Evolutionary conservation across 2,888 invertebrate genomes (phyloP), one percentile per base, ranked within the genome.

Genomic region (Tinea trinotella): DNA sequence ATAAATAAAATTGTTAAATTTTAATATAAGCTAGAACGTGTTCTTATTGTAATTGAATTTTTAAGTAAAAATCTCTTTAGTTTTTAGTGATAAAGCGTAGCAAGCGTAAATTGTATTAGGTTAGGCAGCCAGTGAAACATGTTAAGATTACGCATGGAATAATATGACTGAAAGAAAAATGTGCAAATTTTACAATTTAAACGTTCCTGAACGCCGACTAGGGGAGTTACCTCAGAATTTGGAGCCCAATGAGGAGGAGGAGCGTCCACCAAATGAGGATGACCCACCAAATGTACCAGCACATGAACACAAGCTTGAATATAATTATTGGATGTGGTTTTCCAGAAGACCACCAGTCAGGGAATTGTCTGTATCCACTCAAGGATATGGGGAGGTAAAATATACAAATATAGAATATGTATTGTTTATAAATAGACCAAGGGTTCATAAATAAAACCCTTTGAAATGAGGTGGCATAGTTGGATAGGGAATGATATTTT

Each of bases 251-350:
- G 81, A 83, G 19, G 83, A 83, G 18, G 80, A 81, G 49, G 70
- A 75, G 49, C 59, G 68, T 57, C 71, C 80, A 55, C 82, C 52
- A 10, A 24, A 19, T 4, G 46, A 55, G 12, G 13, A 24, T 15
- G 35, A 90, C 57, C 90, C 91, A 10, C 73, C 92, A 63, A 90
- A 90, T 68, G 93, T 95, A 70, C 93, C 91, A 57, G 90, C 92
- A 59, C 91, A 93, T 61, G 96, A 98, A 81, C 97, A 98, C 78
- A 93, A 93, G 75, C 87, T 98, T 66, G 97, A 98, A 78, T 96
- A 94, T 84, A 91, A 93, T 61, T 98, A 98, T 78, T 96, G 96
- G 82, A 88, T 98, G 75, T 98, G 98, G 98, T 96, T 91, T 71
- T 88, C 89, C 44, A 77, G 88, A 61, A 87, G 89, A 65, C 88